A percentile compares a stretch with the other conserved stretches of the same genome.
Conservation (phyloP, 1,140 invertebrate genomes). For the Zaprionus taronus region DNA sequence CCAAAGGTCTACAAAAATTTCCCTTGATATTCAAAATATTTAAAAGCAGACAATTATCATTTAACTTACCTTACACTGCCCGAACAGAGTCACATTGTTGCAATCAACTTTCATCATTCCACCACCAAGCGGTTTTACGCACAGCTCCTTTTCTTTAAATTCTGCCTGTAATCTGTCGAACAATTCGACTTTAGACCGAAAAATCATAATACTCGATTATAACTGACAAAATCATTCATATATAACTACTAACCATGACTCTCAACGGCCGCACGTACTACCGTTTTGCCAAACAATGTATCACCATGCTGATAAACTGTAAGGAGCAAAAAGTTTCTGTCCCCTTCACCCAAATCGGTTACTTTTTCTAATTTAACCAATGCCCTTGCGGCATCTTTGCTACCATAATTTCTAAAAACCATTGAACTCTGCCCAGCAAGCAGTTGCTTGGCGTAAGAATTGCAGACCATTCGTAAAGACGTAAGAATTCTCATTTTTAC, state of each 20-base stretch:
- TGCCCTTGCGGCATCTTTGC: not conserved
- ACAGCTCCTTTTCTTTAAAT: constrained; percentile 40
- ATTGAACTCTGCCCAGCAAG: not conserved
- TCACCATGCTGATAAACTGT: constrained; percentile 53
- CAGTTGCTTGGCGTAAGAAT: not conserved
- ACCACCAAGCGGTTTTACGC: constrained; percentile 51
- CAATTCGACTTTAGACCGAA: constrained; percentile 12
- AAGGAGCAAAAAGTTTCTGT: constrained; percentile 33
- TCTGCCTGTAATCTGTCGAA: constrained; percentile 32
- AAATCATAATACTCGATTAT: not conserved
- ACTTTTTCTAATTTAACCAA: constrained; percentile 28
- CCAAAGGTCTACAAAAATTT: constrained; percentile 51
- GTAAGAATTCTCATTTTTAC: not conserved
- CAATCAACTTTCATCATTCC: constrained; percentile 40
- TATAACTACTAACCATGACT: constrained; percentile 45
- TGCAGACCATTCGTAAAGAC: not conserved
- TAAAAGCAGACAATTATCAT: not conserved
- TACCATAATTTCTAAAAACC: not conserved
- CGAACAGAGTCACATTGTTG: constrained; percentile 32
- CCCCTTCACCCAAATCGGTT: constrained; percentile 29
- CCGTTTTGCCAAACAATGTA: constrained; percentile 28
- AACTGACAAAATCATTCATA: not conserved
- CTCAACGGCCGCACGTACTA: constrained; percentile 38
- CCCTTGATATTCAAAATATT: not conserved
- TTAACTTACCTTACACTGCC: constrained; percentile 47